phyloP scores from a whole-genome alignment of 2,113 vertebrate species.

The Uropsilus gracilis region DNA sequence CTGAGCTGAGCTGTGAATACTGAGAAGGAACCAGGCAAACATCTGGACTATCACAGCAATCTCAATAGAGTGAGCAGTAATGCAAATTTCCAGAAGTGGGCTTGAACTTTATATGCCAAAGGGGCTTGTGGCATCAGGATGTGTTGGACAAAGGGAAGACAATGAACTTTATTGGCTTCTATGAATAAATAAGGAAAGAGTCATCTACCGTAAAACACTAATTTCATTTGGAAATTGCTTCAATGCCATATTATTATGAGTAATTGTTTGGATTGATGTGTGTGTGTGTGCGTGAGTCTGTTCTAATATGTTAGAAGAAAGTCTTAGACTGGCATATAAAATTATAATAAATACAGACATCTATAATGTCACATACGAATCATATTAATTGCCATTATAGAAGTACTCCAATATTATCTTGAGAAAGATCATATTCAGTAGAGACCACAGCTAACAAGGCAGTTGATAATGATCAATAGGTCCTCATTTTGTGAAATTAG shows the following conservation, averaged over 20 bases:
- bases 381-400: neutral
- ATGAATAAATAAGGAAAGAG: neutral
- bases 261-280: neutral
- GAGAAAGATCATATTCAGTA: neutral
- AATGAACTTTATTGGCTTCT: neutral
- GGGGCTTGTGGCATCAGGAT: neutral
- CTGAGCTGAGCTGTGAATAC: neutral
- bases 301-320: neutral
- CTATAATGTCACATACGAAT: neutral
- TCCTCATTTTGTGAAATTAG: neutral
- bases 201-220: neutral
- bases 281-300: too few relatives aligned
- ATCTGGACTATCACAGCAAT: neutral
- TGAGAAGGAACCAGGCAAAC: neutral
- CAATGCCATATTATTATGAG: neutral
- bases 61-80: neutral
- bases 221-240: neutral
- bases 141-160: neutral
- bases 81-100: neutral
- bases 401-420: conserved; percentile 11
- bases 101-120: neutral
- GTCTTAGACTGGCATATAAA: neutral
- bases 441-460: neutral
- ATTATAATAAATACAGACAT: neutral
- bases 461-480: neutral